phyloP scores from a whole-genome alignment of 2,113 vertebrate genomes.

The Serilophus lunatus region DNA sequence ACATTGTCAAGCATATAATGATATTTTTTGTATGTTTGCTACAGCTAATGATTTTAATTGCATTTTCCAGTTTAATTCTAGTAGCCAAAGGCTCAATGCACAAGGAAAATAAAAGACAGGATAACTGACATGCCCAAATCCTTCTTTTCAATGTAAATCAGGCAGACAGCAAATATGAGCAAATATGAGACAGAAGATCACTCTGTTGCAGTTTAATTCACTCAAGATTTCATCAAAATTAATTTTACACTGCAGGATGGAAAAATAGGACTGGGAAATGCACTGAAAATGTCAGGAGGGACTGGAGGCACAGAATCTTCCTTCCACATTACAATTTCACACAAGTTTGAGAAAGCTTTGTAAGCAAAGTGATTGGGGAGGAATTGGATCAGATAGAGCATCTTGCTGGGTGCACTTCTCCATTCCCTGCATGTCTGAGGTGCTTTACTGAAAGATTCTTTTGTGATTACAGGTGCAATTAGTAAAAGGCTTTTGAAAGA shows the following conservation, averaged over 20 bases:
- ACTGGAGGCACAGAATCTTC: background rate
- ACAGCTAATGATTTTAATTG: slow-evolving; percentile 56
- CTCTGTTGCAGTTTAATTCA: slow-evolving; percentile 11
- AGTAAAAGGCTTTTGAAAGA: background rate
- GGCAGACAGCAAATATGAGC: slow-evolving; percentile 22
- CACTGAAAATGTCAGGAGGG: background rate
- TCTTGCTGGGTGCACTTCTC: background rate
- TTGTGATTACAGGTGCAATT: background rate
- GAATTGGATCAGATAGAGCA: background rate
- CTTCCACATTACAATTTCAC: background rate
- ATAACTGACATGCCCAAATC: slow-evolving; percentile 35
- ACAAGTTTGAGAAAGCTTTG: background rate
- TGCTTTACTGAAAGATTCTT: background rate
- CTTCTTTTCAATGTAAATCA: slow-evolving; percentile 35
- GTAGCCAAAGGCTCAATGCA: slow-evolving; percentile 57
- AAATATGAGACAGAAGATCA: background rate
- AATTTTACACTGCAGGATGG: background rate
- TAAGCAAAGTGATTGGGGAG: background rate
- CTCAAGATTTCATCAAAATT: slow-evolving; percentile 22
- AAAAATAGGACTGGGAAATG: background rate
- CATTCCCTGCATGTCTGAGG: background rate
- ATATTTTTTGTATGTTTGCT: slow-evolving; percentile 45
- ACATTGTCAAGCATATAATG: slow-evolving; percentile 47
- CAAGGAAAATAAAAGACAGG: slow-evolving; percentile 34
- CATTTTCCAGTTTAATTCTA: slow-evolving; percentile 56